phyloP scores from a whole-genome alignment of 2,888 invertebrate species.

The Trissolcus brochymenae region DNA sequence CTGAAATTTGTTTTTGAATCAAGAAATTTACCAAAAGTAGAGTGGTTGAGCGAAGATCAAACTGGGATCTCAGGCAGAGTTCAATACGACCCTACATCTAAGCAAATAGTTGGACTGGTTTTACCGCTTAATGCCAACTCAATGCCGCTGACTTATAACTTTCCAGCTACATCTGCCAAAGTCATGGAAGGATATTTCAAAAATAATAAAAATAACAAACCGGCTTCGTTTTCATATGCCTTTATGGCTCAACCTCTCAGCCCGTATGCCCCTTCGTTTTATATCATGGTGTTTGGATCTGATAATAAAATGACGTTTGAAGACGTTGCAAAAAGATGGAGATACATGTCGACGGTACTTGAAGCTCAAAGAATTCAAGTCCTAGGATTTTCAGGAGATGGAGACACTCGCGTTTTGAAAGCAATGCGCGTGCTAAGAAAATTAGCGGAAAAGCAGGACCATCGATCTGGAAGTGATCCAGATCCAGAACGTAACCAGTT shows the following conservation, averaged over 20 bases:
- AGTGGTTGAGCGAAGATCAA: conserved; percentile 49
- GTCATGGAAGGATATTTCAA: conserved; percentile 55
- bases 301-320: conserved; percentile 61
- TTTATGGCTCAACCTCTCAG: conserved; percentile 47
- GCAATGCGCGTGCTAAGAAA: not conserved
- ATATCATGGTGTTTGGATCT: conserved; percentile 59
- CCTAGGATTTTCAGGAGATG: conserved; percentile 1
- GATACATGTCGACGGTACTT: conserved; percentile 1
- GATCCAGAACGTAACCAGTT: not conserved
- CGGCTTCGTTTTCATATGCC: conserved; percentile 38
- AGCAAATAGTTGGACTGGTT: conserved; percentile 61
- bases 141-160: conserved; percentile 51
- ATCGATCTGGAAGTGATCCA: not conserved
- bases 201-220: conserved; percentile 28
- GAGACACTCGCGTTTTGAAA: not conserved
- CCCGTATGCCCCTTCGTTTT: conserved; percentile 58
- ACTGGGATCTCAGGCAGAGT: conserved; percentile 49
- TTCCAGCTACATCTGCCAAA: conserved; percentile 52
- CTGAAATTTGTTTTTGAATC: conserved; percentile 49
- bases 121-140: conserved; percentile 56
- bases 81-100: conserved; percentile 52
- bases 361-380: conserved; percentile 2
- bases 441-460: not conserved
- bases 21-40: conserved; percentile 43
- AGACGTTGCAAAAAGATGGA: conserved; percentile 58